Evolutionary conservation across 2,113 vertebrate genomes (phyloP), one percentile per base, ranked within the genome.

Genomic region (Ursus arctos): DNA sequence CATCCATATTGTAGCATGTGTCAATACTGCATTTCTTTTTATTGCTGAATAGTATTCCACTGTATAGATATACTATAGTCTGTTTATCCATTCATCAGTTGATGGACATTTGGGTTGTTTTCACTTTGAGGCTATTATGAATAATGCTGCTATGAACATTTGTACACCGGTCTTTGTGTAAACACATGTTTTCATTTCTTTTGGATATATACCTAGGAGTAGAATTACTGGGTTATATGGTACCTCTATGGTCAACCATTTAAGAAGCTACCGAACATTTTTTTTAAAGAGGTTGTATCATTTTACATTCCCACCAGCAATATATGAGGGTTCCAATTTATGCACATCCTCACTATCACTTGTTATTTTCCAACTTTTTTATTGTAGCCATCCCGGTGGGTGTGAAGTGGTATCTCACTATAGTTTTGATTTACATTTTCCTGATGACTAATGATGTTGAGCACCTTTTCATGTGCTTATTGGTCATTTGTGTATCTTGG

Each of bases 351-450:
- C 43, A 87, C 28, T 72, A 40, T 18, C 55, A 26, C 7, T 86
- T 59, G 3, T 67, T 86, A 59, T 69, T 92, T 84, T 51, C 74
- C 49, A 74, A 84, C 12, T 81, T 81, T 93, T 69, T 91, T n/a
- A 92, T 47, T 69, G 84, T 67, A 92, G 65, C n/a, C 57, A 36
- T 89, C 22, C n/a, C 76, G 51, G 72, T 47, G 43, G 21, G 33
- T 88, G 3, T 88, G 87, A 80, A 94, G 43, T 88, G 1, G 26
- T 36, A 74, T 69, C 15, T 77, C 47, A 49, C 24, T 71, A 24
- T 77, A 55, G 51, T 82, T 93, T 85, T 90, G 33, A 91, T 91
- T 86, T 94, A 16, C 47, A 72, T 80, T 90, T 94, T 77, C 72
- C 95, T 85, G 36, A 77, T 51, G 57, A 85, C 31, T 92, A 89